phyloP scores from a whole-genome alignment of 2,113 vertebrate species.

The Jacana jacana region DNA sequence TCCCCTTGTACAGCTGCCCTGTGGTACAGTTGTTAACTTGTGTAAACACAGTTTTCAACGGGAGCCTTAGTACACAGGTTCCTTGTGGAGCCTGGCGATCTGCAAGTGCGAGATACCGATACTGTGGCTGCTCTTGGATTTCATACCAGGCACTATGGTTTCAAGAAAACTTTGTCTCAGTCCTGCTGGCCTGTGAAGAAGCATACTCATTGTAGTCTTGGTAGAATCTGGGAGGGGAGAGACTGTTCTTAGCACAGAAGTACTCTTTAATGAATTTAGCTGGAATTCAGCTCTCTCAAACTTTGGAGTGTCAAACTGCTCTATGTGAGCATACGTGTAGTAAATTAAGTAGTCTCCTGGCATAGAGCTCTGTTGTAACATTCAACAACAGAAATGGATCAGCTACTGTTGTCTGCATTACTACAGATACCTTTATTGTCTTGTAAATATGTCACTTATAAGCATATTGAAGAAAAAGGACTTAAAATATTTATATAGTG shows the following conservation, averaged over 20 bases:
- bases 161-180: not conserved
- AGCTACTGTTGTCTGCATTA: not conserved
- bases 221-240: not conserved
- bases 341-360: not conserved
- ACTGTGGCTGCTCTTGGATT: not conserved
- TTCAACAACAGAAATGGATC: not conserved
- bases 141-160: not conserved
- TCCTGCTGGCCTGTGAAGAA: not conserved
- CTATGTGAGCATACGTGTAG: not conserved
- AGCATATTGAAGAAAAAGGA: not conserved
- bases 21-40: not conserved
- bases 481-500: not conserved
- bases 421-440: not conserved
- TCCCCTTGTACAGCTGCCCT: not conserved
- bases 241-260: not conserved
- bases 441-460: slow-evolving; percentile 5
- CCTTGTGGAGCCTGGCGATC: not conserved
- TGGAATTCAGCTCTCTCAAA: not conserved
- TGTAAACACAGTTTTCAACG: not conserved
- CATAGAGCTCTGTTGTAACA: not conserved
- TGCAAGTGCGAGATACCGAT: accelerated
- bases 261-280: not conserved
- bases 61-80: not conserved
- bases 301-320: not conserved
- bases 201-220: not conserved